Base-by-base conservation (phyloP, 2,888 invertebrate species). In the Agrilus biguttatus region DNA sequence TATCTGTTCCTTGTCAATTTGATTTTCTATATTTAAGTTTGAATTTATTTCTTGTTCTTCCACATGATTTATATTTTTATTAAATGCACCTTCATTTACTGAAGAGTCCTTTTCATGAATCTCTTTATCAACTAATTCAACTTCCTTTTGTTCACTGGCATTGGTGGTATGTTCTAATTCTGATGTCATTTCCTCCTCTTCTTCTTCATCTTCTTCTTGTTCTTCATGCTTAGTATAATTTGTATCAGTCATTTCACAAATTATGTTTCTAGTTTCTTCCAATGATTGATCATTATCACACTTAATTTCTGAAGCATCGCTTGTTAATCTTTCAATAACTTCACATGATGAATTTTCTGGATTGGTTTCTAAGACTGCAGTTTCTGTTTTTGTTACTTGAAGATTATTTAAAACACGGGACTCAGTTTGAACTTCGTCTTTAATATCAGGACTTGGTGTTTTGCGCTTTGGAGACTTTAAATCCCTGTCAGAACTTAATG, bases 391-490 rank as follows among this genome's bases (percentile, higher is more conserved):
- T 28, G 40, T n/a, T 28, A 2, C 14, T 32, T 45, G 36, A 12
- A 37, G 28, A 14, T 13, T 17, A 12, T 39, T 41, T 8, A 37
- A 49, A 34, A 40, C 5, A 10, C 10, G 1, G 5, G 28, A 10
- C 28, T 28, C 28, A 10, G 28, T 28, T 28, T 28, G 28, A 28
- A 28, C 10, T 28, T 49, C 48, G 14, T 44, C 45, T 19, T 47
- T 35, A 5, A 36, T 5, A 19, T 41, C 38, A 23, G 59, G 59
- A 50, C 58, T 58, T 35, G 59, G 59, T 14, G 60, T 58, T 47
- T 53, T 57, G n/a, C 61, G 54, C 53, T 63, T 63, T 14, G 58
- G 56, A 34, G 59, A 55, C 41, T 47, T 50, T 33, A 51, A 51
- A 39, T 58, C 56, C 3, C 49, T 37, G 34, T 62, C 61, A 7